These are phyloP conservation scores for Phymorhynchus buccinoides DNA, from an alignment of 1,140 invertebrate genomes.

Conservation along the genomic window DNA sequence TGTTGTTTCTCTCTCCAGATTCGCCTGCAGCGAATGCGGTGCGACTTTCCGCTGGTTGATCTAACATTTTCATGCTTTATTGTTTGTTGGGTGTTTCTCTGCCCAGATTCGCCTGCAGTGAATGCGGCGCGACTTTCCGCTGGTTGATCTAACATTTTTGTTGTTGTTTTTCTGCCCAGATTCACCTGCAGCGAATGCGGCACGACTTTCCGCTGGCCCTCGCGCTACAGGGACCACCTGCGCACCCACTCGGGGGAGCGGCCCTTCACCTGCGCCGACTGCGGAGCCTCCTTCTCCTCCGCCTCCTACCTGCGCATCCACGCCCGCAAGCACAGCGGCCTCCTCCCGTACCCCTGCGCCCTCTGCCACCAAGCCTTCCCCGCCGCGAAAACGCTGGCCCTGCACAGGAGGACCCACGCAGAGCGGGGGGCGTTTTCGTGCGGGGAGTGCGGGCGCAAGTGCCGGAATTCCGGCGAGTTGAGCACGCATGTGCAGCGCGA, in stretches of 20 bases:
- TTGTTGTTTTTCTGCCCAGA: neutral
- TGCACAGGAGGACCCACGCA: neutral
- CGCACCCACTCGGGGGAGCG: constrained; percentile 92
- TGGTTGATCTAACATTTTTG: neutral
- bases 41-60: too few species aligned
- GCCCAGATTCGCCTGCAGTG: neutral
- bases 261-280: constrained; percentile 94
- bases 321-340: constrained; percentile 85
- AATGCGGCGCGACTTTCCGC: neutral
- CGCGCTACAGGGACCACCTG: constrained; percentile 32
- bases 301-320: constrained; percentile 94
- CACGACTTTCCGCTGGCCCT: constrained; percentile 22
- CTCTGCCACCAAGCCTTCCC: constrained; percentile 83
- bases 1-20: neutral
- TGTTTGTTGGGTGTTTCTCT: neutral
- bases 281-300: constrained; percentile 88
- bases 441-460: neutral
- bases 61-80: neutral
- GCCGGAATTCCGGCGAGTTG: neutral
- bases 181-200: neutral
- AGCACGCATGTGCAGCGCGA: neutral
- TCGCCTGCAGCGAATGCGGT: neutral
- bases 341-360: constrained; percentile 87
- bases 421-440: constrained; percentile 7
- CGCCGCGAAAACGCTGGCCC: neutral